Conservation (phyloP, 2,888 invertebrate species). For the Drosophila cracens region DNA sequence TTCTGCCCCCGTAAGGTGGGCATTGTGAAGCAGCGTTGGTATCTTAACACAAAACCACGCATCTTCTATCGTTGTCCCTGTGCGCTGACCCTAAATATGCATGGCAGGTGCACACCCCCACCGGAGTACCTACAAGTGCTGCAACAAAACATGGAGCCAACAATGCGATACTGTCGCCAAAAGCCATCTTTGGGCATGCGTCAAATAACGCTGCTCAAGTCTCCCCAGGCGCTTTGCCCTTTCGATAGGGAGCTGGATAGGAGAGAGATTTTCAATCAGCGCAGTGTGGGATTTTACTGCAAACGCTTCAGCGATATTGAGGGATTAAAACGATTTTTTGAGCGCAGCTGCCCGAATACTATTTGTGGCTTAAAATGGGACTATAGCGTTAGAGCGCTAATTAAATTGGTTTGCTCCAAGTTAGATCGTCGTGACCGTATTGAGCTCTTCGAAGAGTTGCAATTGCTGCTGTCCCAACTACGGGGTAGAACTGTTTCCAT, state of each 20-base stretch:
- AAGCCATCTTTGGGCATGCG: no score
- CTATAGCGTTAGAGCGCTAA: slow-evolving; percentile 46
- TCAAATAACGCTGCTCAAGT: no score
- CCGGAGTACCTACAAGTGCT: slow-evolving; percentile 61
- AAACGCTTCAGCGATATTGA: slow-evolving; percentile 29
- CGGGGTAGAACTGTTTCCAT: slow-evolving; percentile 25
- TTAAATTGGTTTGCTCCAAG: slow-evolving; percentile 37
- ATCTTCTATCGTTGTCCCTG: slow-evolving; percentile 59
- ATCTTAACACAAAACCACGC: slow-evolving; percentile 59
- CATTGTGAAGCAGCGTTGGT: slow-evolving; percentile 75
- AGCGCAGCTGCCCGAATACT: background rate
- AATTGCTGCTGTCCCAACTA: slow-evolving; percentile 13
- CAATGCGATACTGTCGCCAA: background rate
- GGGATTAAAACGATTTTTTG: slow-evolving; percentile 37
- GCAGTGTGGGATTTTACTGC: slow-evolving; percentile 54
- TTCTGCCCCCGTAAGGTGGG: slow-evolving; percentile 70
- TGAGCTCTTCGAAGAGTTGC: slow-evolving; percentile 35
- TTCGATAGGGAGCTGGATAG: slow-evolving; percentile 47
- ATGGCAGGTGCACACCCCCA: slow-evolving; percentile 67
- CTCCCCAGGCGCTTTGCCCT: slow-evolving; percentile 3
- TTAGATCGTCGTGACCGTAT: slow-evolving; percentile 13
- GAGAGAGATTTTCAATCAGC: slow-evolving; percentile 54
- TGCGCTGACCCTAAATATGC: slow-evolving; percentile 61
- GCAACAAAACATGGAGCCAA: slow-evolving; percentile 15
- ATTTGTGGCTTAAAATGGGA: slow-evolving; percentile 46